Conservation (phyloP, 1,140 invertebrate genomes). For the Pissodes strobi region DNA sequence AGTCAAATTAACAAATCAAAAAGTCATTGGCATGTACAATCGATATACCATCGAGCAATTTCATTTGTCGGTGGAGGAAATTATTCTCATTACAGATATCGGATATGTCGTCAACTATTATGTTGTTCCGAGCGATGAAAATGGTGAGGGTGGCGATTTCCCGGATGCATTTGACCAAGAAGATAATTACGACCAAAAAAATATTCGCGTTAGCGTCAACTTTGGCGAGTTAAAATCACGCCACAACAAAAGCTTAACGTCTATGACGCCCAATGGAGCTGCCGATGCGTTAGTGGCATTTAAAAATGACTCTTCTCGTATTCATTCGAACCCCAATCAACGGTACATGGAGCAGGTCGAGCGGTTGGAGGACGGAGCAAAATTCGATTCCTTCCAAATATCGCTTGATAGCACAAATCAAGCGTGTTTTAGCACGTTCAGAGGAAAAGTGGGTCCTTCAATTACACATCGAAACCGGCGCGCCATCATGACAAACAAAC, state of each 20-base stretch:
- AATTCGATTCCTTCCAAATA: not conserved
- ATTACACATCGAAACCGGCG: no score
- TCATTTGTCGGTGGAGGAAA: not conserved
- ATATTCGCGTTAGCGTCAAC: not conserved
- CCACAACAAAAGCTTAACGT: not conserved
- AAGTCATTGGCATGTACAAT: not conserved
- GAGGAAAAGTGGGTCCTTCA: no score
- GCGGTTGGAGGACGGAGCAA: not conserved
- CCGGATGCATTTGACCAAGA: not conserved
- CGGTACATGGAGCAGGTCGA: not conserved
- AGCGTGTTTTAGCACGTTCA: not conserved
- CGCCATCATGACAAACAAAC: no score
- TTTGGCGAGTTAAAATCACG: not conserved
- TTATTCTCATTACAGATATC: not conserved
- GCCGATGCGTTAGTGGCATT: not conserved
- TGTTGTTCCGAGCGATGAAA: not conserved
- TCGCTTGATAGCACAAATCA: not conserved
- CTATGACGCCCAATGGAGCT: not conserved
- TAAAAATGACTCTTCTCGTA: not conserved
- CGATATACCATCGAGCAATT: not conserved
- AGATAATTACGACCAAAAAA: not conserved
- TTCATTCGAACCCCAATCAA: not conserved
- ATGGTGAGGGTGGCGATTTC: not conserved
- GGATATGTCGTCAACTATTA: not conserved
- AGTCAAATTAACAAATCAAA: not conserved